Conservation (phyloP, 2,888 invertebrate species). For the Tenthredo scrophulariae region DNA sequence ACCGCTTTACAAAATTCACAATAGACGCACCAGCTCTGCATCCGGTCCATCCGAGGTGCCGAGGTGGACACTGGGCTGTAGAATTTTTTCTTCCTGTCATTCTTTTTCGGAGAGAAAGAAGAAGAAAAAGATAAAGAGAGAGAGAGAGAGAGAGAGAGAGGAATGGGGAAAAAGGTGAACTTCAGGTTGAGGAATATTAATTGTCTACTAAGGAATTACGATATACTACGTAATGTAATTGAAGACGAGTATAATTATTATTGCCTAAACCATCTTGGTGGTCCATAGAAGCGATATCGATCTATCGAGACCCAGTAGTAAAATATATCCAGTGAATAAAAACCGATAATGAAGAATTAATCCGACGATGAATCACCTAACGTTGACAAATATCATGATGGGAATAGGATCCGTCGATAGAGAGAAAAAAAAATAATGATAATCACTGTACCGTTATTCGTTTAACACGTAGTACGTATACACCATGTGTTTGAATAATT, state of each 20-base stretch:
- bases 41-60: constrained; percentile 26
- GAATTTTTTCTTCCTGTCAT: neutral
- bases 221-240: constrained; percentile 45
- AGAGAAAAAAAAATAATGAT: neutral
- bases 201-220: constrained; percentile 14
- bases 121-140: neutral
- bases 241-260: constrained; percentile 48
- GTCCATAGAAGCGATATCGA: constrained; percentile 44
- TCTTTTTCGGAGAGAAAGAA: neutral
- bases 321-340: constrained; percentile 24
- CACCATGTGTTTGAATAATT: neutral
- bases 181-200: constrained; percentile 2
- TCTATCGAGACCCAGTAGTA: constrained; percentile 22
- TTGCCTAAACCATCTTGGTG: constrained; percentile 35
- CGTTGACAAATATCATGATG: neutral
- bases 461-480: neutral
- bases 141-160: neutral
- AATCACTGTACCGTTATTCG: neutral
- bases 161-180: neutral
- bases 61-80: neutral
- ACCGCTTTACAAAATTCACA: constrained; percentile 33
- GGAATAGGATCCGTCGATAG: neutral
- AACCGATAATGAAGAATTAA: constrained; percentile 39
- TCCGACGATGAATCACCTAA: constrained; percentile 25
- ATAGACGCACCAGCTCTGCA: constrained; percentile 9